Evolutionary conservation across 2,113 vertebrate species (phyloP).

Genomic region (Perca flavescens): DNA sequence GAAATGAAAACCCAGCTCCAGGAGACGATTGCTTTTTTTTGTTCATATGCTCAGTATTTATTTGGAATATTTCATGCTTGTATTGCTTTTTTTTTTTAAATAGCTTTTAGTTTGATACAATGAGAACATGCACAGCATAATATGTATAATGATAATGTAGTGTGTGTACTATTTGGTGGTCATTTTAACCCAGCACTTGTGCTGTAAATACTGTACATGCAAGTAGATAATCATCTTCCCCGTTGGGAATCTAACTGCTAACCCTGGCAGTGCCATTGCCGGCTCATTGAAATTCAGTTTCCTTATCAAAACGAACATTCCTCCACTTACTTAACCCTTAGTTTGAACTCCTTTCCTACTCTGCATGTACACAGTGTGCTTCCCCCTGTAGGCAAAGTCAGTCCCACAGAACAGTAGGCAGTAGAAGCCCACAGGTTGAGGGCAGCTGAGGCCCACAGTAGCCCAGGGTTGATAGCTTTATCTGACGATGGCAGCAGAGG

Average conservation of each 20-base stretch:
- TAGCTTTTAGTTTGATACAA: not conserved
- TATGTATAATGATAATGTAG: not conserved
- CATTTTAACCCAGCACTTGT: conserved; percentile 17
- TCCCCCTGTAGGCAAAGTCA: conserved; percentile 5
- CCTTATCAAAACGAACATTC: conserved; percentile 34
- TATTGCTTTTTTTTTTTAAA: not conserved
- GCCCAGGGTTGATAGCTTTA: conserved; percentile 59
- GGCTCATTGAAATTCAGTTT: conserved; percentile 44
- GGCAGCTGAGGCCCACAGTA: conserved; percentile 53
- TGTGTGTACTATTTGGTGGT: not conserved
- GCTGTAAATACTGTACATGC: not conserved
- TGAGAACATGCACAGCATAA: not conserved
- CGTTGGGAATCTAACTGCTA: conserved; percentile 3
- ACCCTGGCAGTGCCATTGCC: not conserved
- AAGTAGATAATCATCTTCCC: not conserved
- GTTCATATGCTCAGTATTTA: not conserved
- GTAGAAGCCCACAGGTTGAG: conserved; percentile 45
- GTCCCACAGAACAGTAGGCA: conserved; percentile 47
- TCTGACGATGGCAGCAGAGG: conserved; percentile 55
- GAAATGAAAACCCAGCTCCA: not conserved
- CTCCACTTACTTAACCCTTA: conserved; percentile 49
- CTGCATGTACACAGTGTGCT: not conserved
- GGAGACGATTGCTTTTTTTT: not conserved
- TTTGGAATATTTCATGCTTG: not conserved
- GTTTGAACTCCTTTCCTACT: conserved; percentile 30